phyloP scores from a whole-genome alignment of 2,888 invertebrate genomes.

The Coecobrya sp. region DNA sequence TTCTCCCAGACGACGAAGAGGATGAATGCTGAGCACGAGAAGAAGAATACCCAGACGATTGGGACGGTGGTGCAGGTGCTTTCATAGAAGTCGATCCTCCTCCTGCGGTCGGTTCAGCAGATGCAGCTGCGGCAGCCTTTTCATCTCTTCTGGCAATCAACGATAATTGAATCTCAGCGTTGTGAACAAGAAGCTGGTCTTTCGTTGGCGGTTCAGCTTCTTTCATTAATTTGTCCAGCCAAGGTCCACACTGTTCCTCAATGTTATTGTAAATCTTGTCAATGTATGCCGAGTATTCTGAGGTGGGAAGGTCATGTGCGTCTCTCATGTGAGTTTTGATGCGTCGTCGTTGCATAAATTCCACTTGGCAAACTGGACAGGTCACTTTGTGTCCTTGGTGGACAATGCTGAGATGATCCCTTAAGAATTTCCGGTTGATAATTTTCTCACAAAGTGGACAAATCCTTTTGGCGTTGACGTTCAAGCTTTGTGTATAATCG shows the following conservation, averaged over 20 bases:
- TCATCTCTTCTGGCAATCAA: neutral
- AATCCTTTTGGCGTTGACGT: conserved; percentile 49
- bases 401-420: conserved; percentile 60
- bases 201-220: conserved; percentile 59
- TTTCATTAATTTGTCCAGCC: conserved; percentile 29
- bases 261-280: conserved; percentile 25
- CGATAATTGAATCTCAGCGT: conserved; percentile 12
- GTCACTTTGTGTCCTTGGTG: conserved; percentile 52
- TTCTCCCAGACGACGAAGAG: neutral
- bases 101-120: neutral
- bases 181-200: conserved; percentile 51
- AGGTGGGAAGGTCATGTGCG: conserved; percentile 43
- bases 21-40: neutral
- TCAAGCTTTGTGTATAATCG: neutral
- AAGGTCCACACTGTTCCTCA: conserved; percentile 48
- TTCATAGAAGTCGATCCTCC: neutral
- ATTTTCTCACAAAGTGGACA: conserved; percentile 71
- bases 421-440: conserved; percentile 3
- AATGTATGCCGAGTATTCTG: conserved; percentile 32
- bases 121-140: neutral
- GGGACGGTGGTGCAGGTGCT: neutral
- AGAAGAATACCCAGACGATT: neutral
- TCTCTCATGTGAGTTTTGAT: conserved; percentile 67
- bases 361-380: conserved; percentile 58
- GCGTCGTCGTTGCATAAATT: conserved; percentile 32